These are phyloP conservation scores for Chaenogobius annularis DNA, from an alignment of 2,113 vertebrate genomes.

Conservation along the genomic window DNA sequence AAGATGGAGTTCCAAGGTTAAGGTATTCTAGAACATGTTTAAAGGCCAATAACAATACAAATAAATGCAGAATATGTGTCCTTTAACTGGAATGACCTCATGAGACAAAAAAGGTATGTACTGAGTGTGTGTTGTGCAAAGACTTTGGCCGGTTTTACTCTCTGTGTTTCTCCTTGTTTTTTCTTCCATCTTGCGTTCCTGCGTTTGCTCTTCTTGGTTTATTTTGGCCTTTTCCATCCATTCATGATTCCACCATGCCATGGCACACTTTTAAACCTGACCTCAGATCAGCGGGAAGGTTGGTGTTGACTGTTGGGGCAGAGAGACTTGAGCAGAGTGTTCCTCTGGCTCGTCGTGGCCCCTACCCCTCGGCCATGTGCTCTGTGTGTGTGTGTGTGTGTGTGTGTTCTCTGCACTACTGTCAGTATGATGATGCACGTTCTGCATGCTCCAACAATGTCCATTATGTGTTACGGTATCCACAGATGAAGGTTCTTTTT, in stretches of 20 bases:
- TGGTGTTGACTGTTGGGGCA: conserved; percentile 92
- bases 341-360: conserved; percentile 71
- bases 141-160: conserved; percentile 85
- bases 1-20: too few relatives aligned
- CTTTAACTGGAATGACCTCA: too few relatives aligned
- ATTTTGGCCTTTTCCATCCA: conserved; percentile 84
- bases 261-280: conserved; percentile 81
- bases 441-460: not conserved
- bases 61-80: too few relatives aligned
- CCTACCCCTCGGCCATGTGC: not conserved
- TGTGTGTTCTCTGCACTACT: not conserved
- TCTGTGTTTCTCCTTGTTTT: conserved; percentile 91
- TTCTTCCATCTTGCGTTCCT: conserved; percentile 85
- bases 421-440: not conserved
- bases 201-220: conserved; percentile 80
- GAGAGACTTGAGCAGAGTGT: conserved; percentile 82
- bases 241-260: conserved; percentile 86
- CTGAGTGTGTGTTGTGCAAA: not conserved
- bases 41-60: too few relatives aligned
- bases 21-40: too few relatives aligned
- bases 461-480: too few relatives aligned
- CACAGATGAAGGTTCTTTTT: too few relatives aligned
- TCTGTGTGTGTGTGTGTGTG: not conserved
- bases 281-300: conserved; percentile 99
- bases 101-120: not conserved